Percentiles rank a stretch among this genome's conserved stretches.
phyloP scores from a whole-genome alignment of 2,888 invertebrate genomes.

The Apamea epomidion region DNA sequence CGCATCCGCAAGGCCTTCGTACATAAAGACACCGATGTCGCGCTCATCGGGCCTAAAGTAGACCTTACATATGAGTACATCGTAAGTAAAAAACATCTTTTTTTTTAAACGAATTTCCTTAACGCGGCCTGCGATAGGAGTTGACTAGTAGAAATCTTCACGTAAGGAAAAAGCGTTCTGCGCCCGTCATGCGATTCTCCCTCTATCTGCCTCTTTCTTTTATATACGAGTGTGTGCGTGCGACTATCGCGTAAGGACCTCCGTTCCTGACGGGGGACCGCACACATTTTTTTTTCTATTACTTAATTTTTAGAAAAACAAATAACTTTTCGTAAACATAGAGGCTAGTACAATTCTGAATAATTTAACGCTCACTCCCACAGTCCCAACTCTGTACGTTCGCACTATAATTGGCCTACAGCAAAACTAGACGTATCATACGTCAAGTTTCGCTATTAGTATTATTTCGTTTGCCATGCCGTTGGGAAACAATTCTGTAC shows the following conservation, averaged over 20 bases:
- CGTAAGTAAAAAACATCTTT: slow-evolving; percentile 79
- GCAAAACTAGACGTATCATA: background rate
- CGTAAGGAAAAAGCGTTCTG: background rate
- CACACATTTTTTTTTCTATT: background rate
- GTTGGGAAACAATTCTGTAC: background rate
- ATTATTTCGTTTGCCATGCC: background rate
- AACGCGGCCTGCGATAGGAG: background rate
- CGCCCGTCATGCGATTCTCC: background rate
- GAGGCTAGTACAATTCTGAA: background rate
- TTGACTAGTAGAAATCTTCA: background rate
- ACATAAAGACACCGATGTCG: slow-evolving; percentile 97
- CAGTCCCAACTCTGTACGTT: background rate
- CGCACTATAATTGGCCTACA: background rate
- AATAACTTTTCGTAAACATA: background rate
- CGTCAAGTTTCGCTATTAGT: background rate
- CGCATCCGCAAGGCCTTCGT: slow-evolving; percentile 98
- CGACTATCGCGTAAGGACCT: background rate
- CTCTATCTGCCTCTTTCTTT: background rate
- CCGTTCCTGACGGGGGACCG: background rate
- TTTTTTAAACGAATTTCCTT: background rate
- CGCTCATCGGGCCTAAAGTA: slow-evolving; percentile 96
- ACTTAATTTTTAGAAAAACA: background rate
- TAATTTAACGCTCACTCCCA: background rate
- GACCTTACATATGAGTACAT: slow-evolving; percentile 98
- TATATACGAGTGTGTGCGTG: background rate